phyloP scores from a whole-genome alignment of 2,797 vertebrate species.

The Gymnoscopelus microlampas region DNA sequence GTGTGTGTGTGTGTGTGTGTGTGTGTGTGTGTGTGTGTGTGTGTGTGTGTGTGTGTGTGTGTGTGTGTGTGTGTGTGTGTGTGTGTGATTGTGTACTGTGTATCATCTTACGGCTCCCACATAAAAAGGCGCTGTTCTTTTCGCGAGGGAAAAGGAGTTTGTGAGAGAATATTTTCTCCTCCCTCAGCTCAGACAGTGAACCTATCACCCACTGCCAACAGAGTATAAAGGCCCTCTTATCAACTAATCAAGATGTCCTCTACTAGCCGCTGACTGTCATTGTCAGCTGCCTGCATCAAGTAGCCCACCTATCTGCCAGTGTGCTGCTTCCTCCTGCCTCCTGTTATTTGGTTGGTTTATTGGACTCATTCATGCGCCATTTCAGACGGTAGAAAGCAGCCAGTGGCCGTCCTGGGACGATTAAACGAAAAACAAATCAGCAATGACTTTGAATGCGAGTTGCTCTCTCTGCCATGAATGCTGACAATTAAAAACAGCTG shows the following conservation, averaged over 20 bases:
- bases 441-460: too few species aligned
- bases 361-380: slow-evolving; percentile 13
- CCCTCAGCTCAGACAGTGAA: neutral
- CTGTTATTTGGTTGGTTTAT: slow-evolving; percentile 16
- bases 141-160: neutral
- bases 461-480: too few species aligned
- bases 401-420: too few species aligned
- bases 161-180: slow-evolving; percentile 18
- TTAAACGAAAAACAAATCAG: too few species aligned
- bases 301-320: slow-evolving; percentile 20
- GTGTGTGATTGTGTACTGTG: slow-evolving; percentile 16
- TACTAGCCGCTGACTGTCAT: neutral
- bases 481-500: too few species aligned
- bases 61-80: neutral
- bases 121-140: slow-evolving; percentile 21
- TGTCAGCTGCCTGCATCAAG: slow-evolving; percentile 14
- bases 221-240: slow-evolving; percentile 16
- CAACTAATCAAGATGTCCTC: slow-evolving; percentile 14
- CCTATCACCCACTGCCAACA: slow-evolving; percentile 11
- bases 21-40: neutral
- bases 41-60: slow-evolving; percentile 13
- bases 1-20: slow-evolving; percentile 9
- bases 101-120: slow-evolving; percentile 10
- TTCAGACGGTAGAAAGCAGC: neutral
- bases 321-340: slow-evolving; percentile 20